Conservation (phyloP, 2,888 invertebrate species). For the Aspidiotus rigidus region DNA sequence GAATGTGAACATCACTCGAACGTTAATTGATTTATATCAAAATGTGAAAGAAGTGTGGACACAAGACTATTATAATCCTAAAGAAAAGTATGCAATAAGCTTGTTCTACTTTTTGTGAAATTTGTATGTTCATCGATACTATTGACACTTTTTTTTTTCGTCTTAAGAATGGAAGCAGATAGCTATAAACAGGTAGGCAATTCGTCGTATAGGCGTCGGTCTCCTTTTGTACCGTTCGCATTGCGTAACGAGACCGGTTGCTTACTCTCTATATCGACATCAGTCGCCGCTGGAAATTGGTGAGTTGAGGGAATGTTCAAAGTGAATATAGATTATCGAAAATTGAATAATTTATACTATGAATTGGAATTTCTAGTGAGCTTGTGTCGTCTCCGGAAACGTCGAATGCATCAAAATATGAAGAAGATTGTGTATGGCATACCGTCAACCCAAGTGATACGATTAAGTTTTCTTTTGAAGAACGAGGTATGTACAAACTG, state of each 20-base stretch:
- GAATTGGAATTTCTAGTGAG: slow-evolving; percentile 10
- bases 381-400: slow-evolving; percentile 13
- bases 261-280: slow-evolving; percentile 73
- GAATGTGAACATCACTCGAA: slow-evolving; percentile 80
- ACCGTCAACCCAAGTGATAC: slow-evolving; percentile 63
- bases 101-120: background rate
- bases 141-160: background rate
- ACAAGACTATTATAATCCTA: slow-evolving; percentile 58
- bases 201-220: slow-evolving; percentile 50
- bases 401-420: background rate
- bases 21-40: slow-evolving; percentile 71
- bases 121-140: background rate
- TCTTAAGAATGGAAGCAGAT: slow-evolving; percentile 9
- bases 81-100: slow-evolving; percentile 38
- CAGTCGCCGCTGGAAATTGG: slow-evolving; percentile 27
- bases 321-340: background rate
- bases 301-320: background rate
- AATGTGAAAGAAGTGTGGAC: slow-evolving; percentile 80
- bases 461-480: slow-evolving; percentile 78
- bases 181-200: slow-evolving; percentile 7
- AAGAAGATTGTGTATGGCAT: slow-evolving; percentile 50
- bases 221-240: slow-evolving; percentile 91
- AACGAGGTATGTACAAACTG: slow-evolving; percentile 40
- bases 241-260: slow-evolving; percentile 86
- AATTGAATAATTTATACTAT: background rate